Percentiles rank a stretch among this genome's conserved stretches.
Conservation (phyloP, 2,113 vertebrate species). For the Mesembrinibis cayennensis region DNA sequence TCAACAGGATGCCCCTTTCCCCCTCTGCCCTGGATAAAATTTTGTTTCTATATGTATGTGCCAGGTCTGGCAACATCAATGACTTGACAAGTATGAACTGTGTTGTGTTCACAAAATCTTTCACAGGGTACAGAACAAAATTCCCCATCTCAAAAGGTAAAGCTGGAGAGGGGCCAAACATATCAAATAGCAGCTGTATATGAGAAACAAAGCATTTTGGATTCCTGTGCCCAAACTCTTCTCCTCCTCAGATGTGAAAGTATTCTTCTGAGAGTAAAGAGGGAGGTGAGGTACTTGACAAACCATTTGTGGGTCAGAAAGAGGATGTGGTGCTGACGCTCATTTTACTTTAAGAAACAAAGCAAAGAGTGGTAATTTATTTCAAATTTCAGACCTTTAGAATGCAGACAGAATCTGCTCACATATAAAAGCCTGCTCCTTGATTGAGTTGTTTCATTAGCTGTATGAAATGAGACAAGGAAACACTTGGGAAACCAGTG, state of each 20-base stretch:
- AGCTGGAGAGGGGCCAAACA: neutral
- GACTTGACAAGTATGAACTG: neutral
- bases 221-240: neutral
- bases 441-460: constrained; percentile 80
- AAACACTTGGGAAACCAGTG: constrained; percentile 68
- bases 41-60: neutral
- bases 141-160: neutral
- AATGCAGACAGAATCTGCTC: constrained; percentile 44
- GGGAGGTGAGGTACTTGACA: neutral
- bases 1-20: neutral
- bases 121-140: neutral
- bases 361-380: neutral
- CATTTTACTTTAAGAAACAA: neutral
- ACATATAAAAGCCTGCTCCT: constrained; percentile 9
- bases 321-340: neutral
- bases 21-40: neutral
- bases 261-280: neutral
- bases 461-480: constrained; percentile 71
- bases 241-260: neutral
- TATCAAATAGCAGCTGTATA: neutral
- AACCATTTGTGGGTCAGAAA: neutral
- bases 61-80: neutral
- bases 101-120: neutral
- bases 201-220: neutral
- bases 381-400: constrained; percentile 24